Evolutionary conservation across 2,113 vertebrate genomes (phyloP).

Genomic region (Charadrius vociferus): DNA sequence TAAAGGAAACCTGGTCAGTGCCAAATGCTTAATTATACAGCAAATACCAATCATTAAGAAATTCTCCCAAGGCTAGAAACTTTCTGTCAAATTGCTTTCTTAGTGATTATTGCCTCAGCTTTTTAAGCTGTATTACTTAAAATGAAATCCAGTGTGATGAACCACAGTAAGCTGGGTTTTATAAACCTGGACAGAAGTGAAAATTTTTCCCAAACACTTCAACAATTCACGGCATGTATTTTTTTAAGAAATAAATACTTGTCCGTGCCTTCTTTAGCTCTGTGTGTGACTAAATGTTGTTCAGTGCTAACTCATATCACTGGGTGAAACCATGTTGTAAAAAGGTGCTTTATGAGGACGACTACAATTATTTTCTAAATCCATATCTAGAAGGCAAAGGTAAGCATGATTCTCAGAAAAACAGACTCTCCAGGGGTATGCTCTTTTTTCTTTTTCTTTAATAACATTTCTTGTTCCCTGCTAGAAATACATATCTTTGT

Average conservation of each 20-base stretch:
- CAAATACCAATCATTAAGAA: not conserved
- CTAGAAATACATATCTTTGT: not conserved
- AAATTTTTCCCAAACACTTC: not conserved
- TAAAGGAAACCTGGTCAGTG: not conserved
- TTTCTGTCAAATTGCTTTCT: not conserved
- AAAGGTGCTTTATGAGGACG: not conserved
- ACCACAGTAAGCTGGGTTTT: not conserved
- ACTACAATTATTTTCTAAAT: not conserved
- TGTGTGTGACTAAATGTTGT: not conserved
- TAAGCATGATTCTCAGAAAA: not conserved
- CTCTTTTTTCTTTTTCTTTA: no score
- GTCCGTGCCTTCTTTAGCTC: not conserved
- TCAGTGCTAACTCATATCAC: not conserved
- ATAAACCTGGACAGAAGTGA: not conserved
- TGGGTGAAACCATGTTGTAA: not conserved
- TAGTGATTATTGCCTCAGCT: not conserved
- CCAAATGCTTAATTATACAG: not conserved
- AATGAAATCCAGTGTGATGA: not conserved
- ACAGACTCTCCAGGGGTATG: not conserved
- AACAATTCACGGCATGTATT: not conserved
- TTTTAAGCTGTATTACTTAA: not conserved
- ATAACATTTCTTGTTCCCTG: not conserved
- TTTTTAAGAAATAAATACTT: not conserved
- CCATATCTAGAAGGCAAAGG: not conserved
- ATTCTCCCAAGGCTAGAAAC: not conserved